phyloP scores from a whole-genome alignment of 2,797 vertebrate genomes.

The Synanceia verrucosa region DNA sequence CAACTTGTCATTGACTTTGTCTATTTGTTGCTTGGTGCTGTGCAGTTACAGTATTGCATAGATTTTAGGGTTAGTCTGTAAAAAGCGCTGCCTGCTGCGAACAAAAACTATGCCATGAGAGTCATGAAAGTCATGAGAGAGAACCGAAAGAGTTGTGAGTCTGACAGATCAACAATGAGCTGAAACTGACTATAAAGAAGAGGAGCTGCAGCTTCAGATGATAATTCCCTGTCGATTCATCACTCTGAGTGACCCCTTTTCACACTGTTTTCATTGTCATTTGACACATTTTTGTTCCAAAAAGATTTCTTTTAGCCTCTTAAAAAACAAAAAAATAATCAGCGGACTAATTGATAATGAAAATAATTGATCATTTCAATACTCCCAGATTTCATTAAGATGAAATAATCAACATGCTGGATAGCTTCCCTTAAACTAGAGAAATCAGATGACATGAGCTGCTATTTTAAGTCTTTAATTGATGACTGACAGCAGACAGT shows the following conservation, averaged over 20 bases:
- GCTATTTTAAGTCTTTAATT: not conserved
- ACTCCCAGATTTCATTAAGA: not conserved
- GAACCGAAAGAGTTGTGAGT: not conserved
- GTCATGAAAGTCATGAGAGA: too few species aligned
- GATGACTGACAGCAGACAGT: not conserved
- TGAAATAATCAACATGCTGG: not conserved
- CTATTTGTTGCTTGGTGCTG: not conserved
- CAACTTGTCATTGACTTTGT: not conserved
- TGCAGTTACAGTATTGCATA: not conserved
- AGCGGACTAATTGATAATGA: not conserved
- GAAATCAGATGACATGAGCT: not conserved
- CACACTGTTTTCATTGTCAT: not conserved
- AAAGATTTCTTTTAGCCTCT: not conserved
- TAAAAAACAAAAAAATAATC: not conserved
- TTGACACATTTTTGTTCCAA: not conserved
- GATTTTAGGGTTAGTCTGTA: not conserved
- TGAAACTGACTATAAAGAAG: rapidly evolving
- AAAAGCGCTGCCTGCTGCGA: not conserved
- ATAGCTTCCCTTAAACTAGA: not conserved
- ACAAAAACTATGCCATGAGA: not conserved
- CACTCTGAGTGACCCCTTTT: not conserved
- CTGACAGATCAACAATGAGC: not conserved
- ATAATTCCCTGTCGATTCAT: not conserved
- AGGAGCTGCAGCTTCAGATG: not conserved
- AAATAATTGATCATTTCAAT: not conserved